Percentiles rank a stretch among this genome's conserved stretches.
phyloP scores from a whole-genome alignment of 2,113 vertebrate genomes.

The Megatriorchis doriae region DNA sequence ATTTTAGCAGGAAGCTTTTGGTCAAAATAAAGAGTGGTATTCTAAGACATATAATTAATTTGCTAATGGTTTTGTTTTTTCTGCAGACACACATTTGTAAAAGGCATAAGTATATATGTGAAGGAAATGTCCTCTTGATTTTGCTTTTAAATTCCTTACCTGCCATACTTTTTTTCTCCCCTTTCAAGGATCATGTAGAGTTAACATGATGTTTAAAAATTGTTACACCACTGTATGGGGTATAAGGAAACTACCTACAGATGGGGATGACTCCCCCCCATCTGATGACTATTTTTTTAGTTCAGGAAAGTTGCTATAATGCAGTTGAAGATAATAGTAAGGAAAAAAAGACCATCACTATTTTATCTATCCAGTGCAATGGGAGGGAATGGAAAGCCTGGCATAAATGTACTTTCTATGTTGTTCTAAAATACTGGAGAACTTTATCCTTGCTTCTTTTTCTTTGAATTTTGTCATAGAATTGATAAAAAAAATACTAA shows the following conservation, averaged over 20 bases:
- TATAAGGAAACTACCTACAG: not conserved
- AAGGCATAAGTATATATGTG: not conserved
- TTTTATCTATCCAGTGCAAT: not conserved
- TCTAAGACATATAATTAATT: not conserved
- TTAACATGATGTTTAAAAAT: not conserved
- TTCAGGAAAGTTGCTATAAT: not conserved
- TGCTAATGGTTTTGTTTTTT: not conserved
- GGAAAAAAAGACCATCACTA: rapidly evolving
- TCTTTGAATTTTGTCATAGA: not conserved
- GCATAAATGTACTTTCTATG: not conserved
- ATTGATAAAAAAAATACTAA: not conserved
- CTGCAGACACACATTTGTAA: not conserved
- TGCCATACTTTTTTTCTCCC: not conserved
- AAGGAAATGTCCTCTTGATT: not conserved
- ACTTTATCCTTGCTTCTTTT: not conserved
- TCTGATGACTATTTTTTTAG: not conserved
- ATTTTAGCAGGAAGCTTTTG: not conserved
- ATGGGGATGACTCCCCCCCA: not conserved
- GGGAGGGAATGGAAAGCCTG: not conserved
- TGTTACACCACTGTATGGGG: not conserved
- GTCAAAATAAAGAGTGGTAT: not conserved
- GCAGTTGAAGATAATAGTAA: not conserved
- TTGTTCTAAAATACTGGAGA: not conserved
- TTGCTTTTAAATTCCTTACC: not conserved
- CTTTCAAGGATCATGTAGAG: not conserved